These are phyloP conservation scores for Ophioninae sp. DNA, from an alignment of 2,888 invertebrate genomes.

Conservation along the genomic window DNA sequence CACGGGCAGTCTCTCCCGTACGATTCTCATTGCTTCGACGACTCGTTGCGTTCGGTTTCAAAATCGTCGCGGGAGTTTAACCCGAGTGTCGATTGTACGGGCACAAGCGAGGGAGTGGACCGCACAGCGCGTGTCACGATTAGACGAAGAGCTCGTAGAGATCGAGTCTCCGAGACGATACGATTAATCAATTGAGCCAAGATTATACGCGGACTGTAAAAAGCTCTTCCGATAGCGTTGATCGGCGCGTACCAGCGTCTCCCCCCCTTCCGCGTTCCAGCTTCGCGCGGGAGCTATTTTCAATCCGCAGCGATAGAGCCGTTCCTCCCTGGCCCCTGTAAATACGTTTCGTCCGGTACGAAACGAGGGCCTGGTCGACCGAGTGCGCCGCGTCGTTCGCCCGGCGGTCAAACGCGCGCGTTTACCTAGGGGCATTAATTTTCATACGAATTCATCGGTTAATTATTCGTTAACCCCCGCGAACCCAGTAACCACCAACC, in stretches of 20 bases:
- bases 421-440: background rate
- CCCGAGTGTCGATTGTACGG: background rate
- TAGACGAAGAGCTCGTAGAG: slow-evolving; percentile 63
- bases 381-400: too few species aligned
- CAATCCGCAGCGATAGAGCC: background rate
- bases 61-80: slow-evolving; percentile 25
- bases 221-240: slow-evolving; percentile 12
- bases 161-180: slow-evolving; percentile 70
- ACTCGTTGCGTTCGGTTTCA: slow-evolving; percentile 2
- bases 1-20: slow-evolving; percentile 37
- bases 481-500: background rate
- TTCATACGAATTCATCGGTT: background rate
- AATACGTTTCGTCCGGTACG: background rate
- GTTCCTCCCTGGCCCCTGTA: background rate
- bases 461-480: background rate
- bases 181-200: slow-evolving; percentile 70
- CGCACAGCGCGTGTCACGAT: slow-evolving; percentile 74
- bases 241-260: background rate
- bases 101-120: slow-evolving; percentile 53
- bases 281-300: background rate
- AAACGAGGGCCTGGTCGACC: too few species aligned
- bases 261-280: background rate
- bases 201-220: slow-evolving; percentile 34
- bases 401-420: too few species aligned
- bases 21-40: background rate